Base-by-base conservation (phyloP, 2,888 invertebrate genomes). In the Papilio gigon region DNA sequence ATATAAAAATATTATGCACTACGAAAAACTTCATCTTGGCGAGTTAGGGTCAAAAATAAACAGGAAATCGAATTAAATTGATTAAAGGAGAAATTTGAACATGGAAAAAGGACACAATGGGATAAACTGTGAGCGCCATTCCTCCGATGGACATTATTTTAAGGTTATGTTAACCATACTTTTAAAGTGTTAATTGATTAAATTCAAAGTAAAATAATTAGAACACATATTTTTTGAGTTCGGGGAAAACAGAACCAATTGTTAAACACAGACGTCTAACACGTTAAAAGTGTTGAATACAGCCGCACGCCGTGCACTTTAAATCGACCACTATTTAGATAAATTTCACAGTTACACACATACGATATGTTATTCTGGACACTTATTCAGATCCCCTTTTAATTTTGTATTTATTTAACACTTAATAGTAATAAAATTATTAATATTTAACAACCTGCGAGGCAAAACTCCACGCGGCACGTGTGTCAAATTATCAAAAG, bases 381-480 rank as follows among this genome's bases (percentile, higher is more conserved):
- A 68, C 50, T 50, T 50, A 60, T 50, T 60, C 17, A 4, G 17
- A 22, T 68, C 50, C 8, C 30, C 37, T 17, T 40, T 27, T 12
- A 42, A 40, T 33, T 35, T 35, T 3, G 17, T 14, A 59, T 22
- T 22, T 20, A 65, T 60, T 65, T 60, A 60, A 12, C 47, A 65
- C 76, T 78, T 73, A 76, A 72, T 59, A 72, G 70, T 78, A 84
- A 84, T 83, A 80, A 80, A 78, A 61, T 27, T 44, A 69, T 68
- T 80, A 84, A 82, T 80, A 80, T 78, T 73, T 83, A 86, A 75
- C 82, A 84, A 92, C 92, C 92, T 92, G 92, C 91, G 92, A 79
- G 89, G 86, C 74, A 85, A 88, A 86, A 90, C 89, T 92, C 92
- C 92, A 92, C 92, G 92, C 92, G 89, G 89, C 92, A 92, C 92